Base-by-base conservation (phyloP, 1,140 invertebrate genomes). In the Zaprionus inermis region DNA sequence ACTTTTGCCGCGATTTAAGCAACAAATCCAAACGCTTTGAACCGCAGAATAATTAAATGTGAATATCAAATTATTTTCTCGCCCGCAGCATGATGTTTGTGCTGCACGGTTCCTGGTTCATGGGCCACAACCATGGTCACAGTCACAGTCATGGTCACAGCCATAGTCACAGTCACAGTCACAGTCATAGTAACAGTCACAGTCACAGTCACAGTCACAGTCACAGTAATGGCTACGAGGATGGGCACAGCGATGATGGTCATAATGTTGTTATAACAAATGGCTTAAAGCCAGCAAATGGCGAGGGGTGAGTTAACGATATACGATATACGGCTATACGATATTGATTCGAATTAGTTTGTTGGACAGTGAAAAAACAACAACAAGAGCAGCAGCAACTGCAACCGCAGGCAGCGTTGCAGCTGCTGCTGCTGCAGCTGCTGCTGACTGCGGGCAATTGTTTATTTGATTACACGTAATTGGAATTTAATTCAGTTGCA, bases 41-140 rank as follows among this genome's bases (percentile, higher is more conserved):
- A 38, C 7, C 5, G 0, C 28, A 44, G 63, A 55, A 41, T 72
- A 79, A 76, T 70, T 72, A 67, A 66, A 67, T 64, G 24, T 64
- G 59, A 65, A 72, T 65, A 76, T 72, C 11, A 52, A 60, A 22
- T 65, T 66, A 38, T 60, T 10, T 36, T 52, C 59, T 81, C 18
- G 41, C 54, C 72, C 58, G 72, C 83, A 96, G 96, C 67, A 96
- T 97, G 94, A 96, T 96, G 24, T 92, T 95, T 20, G 94, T 96
- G 30, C 92, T 97, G 51, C 96, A 97, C 83, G 95, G 95, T 3
- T 93, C 93, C 34, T 94, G 94, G 79, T 70, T 90, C 49, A 68
- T 60, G n/a, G 93, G 93, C 49, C 61, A 72, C 51, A 71, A 72
- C 46, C 68, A 46, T 49, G 76, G 81, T 10, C 83, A 91, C 32